phyloP scores from a whole-genome alignment of 2,888 invertebrate species.

The Pycnomerus fuliginosus region DNA sequence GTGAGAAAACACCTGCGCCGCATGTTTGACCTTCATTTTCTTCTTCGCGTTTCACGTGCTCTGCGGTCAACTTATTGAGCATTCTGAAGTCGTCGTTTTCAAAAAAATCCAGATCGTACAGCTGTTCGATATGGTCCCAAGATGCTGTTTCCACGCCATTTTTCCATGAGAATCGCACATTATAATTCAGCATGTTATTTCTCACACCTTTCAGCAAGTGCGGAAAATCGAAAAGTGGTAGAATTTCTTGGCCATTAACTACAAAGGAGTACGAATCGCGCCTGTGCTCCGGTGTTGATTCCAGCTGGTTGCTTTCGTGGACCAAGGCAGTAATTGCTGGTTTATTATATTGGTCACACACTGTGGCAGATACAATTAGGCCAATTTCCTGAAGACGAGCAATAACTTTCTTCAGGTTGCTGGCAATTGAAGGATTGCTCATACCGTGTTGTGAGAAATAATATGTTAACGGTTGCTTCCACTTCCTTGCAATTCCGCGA shows the following conservation, averaged over 20 bases:
- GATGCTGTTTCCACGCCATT: not conserved
- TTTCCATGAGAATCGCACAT: constrained; percentile 1
- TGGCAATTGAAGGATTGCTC: constrained; percentile 2
- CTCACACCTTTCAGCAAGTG: constrained; percentile 2
- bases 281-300: no score
- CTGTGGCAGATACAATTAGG: constrained; percentile 7
- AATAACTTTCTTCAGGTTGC: constrained; percentile 6
- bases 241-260: constrained; percentile 2
- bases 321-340: not conserved
- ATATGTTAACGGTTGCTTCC: constrained; percentile 14
- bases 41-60: not conserved
- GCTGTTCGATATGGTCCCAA: constrained; percentile 4
- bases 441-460: constrained; percentile 12
- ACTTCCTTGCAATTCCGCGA: constrained; percentile 10
- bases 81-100: not conserved
- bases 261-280: not conserved
- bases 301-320: not conserved
- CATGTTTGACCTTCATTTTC: constrained; percentile 8
- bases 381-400: constrained; percentile 6
- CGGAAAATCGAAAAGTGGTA: constrained; percentile 3
- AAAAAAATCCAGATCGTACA: not conserved
- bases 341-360: constrained; percentile 11
- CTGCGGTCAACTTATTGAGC: constrained; percentile 1
- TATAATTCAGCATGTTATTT: constrained; percentile 4
- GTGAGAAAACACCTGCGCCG: constrained; percentile 7